Base-by-base conservation (phyloP, 2,113 vertebrate species). In the Dipodomys spectabilis region DNA sequence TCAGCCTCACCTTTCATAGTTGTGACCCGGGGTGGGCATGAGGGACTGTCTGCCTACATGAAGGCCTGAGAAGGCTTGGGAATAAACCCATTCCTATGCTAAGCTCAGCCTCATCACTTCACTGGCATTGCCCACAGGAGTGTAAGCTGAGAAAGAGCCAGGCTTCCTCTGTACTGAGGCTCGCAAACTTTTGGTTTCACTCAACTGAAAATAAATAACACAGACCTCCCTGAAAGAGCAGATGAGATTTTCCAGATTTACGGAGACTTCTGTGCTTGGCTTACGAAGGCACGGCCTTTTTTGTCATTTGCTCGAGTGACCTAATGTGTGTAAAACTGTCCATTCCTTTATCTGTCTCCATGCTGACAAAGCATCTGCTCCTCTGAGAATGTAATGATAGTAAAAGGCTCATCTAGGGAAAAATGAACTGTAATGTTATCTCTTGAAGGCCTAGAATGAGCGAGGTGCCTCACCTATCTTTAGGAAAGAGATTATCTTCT, bases 241-340 rank as follows among this genome's bases (percentile, higher is more conserved):
- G 78, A 80, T 8, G 7, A 2, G 2, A 57, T 45, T 65, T 84
- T 35, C 20, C 25, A 84, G 16, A 83, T 92, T 77, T 49, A 6
- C 71, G n/a, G 20, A 89, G 9, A 20, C 32, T 95, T 91, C 28
- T 0, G 19, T 57, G 94, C 95, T 78, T 90, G 73, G 45, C 73
- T 92, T 44, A 8, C 32, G 75, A 82, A 4, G 83, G 72, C 60
- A 73, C 8, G 18, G 45, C 22, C 57, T 30, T 74, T 71, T 19
- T 60, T 86, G 53, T 68, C 53, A 13, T 94, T 93, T 75, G n/a
- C 65, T 86, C 82, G 32, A 23, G 30, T 65, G 93, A 77, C 78
- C 7, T 7, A 91, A 74, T 94, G 69, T 5, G 28, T 60, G 6
- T 15, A 39, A 32, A 90, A 87, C 0, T 16, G 7, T 72, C 30